A percentile compares a stretch with the other conserved stretches of the same genome.
Conservation (phyloP, 2,888 invertebrate genomes). For the Drosophila vallismaia region DNA sequence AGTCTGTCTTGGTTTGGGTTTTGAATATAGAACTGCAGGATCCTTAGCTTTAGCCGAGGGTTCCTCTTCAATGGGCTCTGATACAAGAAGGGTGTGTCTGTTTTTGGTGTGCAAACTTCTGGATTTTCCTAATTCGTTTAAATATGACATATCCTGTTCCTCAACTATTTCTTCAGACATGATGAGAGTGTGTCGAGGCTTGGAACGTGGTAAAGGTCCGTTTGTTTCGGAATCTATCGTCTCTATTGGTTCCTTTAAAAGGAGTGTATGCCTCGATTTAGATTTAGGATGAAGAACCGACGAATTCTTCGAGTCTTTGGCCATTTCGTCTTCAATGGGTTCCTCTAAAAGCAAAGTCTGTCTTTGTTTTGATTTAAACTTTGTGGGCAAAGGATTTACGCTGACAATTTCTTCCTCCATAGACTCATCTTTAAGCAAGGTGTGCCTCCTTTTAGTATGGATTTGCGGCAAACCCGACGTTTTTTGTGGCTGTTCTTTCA, state of each 20-base stretch:
- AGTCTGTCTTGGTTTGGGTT: neutral
- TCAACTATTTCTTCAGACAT: neutral
- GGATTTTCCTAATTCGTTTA: neutral
- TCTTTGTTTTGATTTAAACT: neutral
- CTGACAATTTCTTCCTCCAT: neutral
- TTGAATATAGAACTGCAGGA: neutral
- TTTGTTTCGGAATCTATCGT: neutral
- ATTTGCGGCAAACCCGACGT: neutral
- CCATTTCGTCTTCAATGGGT: conserved; percentile 5
- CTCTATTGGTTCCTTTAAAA: neutral
- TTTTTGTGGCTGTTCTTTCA: neutral
- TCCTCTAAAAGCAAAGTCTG: conserved; percentile 1
- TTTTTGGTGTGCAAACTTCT: neutral
- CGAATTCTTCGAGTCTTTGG: neutral
- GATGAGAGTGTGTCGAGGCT: neutral
- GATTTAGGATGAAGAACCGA: neutral
- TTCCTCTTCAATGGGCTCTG: conserved; percentile 9
- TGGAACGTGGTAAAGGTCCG: neutral
- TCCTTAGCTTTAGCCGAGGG: neutral
- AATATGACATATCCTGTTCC: neutral
- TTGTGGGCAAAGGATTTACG: neutral
- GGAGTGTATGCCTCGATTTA: neutral
- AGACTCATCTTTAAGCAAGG: neutral
- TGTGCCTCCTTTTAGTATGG: neutral
- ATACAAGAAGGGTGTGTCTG: neutral